Conservation (phyloP, 2,888 invertebrate genomes). For the Mellilla xanthometata region DNA sequence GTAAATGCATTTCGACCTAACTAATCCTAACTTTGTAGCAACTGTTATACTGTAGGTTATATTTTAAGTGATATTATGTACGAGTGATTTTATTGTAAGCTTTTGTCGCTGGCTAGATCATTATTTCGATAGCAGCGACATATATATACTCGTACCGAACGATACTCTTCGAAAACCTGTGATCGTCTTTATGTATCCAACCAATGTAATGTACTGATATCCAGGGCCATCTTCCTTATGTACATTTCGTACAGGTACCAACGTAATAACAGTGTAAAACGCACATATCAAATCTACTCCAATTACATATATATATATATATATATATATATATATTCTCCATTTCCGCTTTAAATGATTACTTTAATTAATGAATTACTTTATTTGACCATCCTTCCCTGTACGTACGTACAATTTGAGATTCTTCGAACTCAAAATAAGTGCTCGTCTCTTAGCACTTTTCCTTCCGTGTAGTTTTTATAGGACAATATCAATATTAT, state of each 20-base stretch:
- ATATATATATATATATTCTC: too few relatives aligned
- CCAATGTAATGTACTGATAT: background rate
- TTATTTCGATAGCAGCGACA: background rate
- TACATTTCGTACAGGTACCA: background rate
- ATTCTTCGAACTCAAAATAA: too few relatives aligned
- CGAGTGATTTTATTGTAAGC: constrained; percentile 1
- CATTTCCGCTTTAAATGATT: too few relatives aligned
- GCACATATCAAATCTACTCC: constrained; percentile 9
- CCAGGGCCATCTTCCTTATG: background rate
- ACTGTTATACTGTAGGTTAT: constrained; percentile 11
- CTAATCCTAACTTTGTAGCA: constrained; percentile 7
- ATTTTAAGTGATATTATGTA: constrained; percentile 3
- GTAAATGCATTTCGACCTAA: background rate
- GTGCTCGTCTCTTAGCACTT: too few relatives aligned
- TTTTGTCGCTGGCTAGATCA: background rate
- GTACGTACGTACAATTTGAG: too few relatives aligned
- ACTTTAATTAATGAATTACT: too few relatives aligned
- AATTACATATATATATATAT: too few relatives aligned
- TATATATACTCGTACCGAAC: background rate
- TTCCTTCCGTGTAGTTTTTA: too few relatives aligned
- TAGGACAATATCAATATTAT: too few relatives aligned
- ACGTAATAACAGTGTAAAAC: constrained; percentile 1
- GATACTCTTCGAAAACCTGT: constrained; percentile 9
- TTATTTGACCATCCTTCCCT: too few relatives aligned
- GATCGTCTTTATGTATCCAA: background rate